phyloP scores from a whole-genome alignment of 64 coral and sea anemone genomes.

The Cladopsammia gracilis region DNA sequence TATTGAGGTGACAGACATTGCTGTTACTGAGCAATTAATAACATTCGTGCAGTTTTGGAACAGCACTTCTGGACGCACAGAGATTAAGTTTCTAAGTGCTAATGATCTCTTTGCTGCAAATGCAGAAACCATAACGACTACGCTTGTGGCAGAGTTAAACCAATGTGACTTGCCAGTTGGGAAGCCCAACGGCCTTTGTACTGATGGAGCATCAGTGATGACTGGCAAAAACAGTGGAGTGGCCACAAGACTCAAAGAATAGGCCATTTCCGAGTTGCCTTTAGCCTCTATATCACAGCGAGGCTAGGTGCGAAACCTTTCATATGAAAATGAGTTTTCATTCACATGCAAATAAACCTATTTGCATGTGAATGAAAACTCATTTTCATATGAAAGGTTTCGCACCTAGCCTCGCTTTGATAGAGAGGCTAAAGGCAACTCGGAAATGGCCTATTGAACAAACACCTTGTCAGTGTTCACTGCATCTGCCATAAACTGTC shows the following conservation, averaged over 20 bases:
- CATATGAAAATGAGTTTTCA: no score
- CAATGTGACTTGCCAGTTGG: constrained; percentile 15
- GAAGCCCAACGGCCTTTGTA: constrained; percentile 23
- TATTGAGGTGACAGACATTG: constrained; percentile 9
- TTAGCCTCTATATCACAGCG: no score
- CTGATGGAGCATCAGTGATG: constrained; percentile 63
- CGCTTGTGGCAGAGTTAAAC: background rate
- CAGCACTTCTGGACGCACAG: background rate
- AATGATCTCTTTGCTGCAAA: constrained; percentile 13
- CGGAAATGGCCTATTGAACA: no score
- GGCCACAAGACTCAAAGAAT: constrained; percentile 24
- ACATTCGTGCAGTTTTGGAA: constrained; percentile 7
- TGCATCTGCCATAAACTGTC: constrained; percentile 38
- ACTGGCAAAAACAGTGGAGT: constrained; percentile 66
- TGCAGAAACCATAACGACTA: constrained; percentile 30
- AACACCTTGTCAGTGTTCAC: constrained; percentile 35
- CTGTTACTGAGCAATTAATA: constrained; percentile 27
- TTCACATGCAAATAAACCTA: no score
- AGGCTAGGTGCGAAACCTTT: no score
- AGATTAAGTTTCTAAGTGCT: constrained; percentile 32
- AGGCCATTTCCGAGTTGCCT: no score
- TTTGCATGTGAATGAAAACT: no score
- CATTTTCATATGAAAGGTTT: no score
- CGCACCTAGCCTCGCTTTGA: no score
- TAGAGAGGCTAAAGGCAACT: no score